These are phyloP conservation scores for Ciconia stormi DNA, from an alignment of 2,113 vertebrate genomes.

Conservation along the genomic window DNA sequence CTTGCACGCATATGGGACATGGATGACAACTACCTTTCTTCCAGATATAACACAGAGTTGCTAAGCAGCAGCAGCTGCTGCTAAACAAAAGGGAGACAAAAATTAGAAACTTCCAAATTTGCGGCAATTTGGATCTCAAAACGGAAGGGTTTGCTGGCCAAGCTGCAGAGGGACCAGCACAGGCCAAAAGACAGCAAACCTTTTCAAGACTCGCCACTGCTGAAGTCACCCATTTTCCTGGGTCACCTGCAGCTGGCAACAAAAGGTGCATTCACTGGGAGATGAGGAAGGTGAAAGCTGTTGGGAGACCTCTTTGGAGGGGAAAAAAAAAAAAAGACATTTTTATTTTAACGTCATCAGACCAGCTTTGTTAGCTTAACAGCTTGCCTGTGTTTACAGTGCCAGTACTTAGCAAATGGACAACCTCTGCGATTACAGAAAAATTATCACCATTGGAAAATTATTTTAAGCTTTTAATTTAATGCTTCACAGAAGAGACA, in stretches of 20 bases:
- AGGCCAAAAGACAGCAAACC: not conserved
- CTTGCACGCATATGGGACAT: fast-evolving
- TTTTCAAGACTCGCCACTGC: not conserved
- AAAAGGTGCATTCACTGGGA: not conserved
- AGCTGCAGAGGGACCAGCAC: not conserved
- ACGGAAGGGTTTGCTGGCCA: not conserved
- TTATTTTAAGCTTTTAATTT: not conserved
- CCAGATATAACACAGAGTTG: not conserved
- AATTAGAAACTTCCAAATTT: not conserved
- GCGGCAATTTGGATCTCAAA: not conserved
- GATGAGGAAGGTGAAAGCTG: not conserved
- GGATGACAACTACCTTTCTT: not conserved
- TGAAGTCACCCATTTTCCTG: not conserved
- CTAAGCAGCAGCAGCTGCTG: not conserved
- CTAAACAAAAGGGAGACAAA: not conserved
- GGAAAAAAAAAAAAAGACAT: not conserved
- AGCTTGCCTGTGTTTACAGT: not conserved
- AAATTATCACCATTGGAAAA: not conserved
- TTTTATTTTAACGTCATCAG: not conserved
- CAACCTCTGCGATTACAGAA: not conserved
- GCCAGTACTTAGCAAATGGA: not conserved
- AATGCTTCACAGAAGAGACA: not conserved
- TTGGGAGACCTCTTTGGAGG: not conserved
- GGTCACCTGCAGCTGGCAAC: not conserved
- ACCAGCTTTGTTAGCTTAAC: constrained; percentile 12